phyloP scores from a whole-genome alignment of 1,140 invertebrate species.

The Camponotus floridanus region DNA sequence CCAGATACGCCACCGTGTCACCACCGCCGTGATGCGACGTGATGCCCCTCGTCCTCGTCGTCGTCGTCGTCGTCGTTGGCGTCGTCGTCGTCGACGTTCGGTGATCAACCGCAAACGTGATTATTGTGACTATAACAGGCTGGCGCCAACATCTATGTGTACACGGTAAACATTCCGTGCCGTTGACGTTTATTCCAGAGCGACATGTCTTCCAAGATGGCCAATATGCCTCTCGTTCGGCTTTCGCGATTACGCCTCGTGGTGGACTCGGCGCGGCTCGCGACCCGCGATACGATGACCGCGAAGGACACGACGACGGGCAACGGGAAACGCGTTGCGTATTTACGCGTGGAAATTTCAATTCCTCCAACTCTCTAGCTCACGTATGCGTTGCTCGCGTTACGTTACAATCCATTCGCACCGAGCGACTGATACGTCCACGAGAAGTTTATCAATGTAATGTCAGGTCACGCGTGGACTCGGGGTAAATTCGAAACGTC shows the following conservation, averaged over 20 bases:
- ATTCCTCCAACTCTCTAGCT: neutral
- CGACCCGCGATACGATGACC: neutral
- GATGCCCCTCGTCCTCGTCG: neutral
- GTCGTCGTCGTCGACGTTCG: neutral
- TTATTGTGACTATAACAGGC: conserved; percentile 49
- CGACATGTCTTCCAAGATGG: conserved; percentile 85
- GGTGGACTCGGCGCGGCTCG: neutral
- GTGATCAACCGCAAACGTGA: neutral
- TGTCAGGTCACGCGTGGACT: neutral
- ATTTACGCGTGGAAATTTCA: neutral
- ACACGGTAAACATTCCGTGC: conserved; percentile 77
- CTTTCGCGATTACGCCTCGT: neutral
- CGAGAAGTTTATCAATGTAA: neutral
- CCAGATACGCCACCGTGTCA: conserved; percentile 71
- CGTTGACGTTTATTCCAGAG: conserved; percentile 83
- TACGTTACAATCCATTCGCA: neutral
- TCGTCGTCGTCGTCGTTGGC: neutral
- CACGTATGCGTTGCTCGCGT: neutral
- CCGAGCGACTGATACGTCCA: neutral
- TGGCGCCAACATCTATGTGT: conserved; percentile 60
- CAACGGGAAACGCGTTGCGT: neutral
- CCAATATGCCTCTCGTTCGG: conserved; percentile 62
- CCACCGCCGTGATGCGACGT: conserved; percentile 22
- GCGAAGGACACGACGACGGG: no score
- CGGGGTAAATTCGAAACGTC: neutral